Evolutionary conservation across 2,113 vertebrate genomes (phyloP).

Genomic region (Lipophrys pholis): DNA sequence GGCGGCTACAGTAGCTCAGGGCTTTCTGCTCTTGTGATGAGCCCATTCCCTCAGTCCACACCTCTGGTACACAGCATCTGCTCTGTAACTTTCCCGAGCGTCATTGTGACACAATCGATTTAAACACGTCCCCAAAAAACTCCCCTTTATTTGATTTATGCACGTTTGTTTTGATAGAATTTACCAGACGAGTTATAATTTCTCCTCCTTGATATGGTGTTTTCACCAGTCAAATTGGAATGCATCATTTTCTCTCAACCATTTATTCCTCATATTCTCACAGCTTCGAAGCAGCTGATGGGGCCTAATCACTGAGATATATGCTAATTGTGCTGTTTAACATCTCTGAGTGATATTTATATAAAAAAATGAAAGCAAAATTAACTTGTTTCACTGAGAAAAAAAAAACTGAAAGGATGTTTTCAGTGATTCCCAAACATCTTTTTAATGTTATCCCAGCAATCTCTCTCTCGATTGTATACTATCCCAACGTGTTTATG

Average conservation of each 20-base stretch:
- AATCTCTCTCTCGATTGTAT: neutral
- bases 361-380: slow-evolving; percentile 33
- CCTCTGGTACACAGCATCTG: slow-evolving; percentile 39
- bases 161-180: slow-evolving; percentile 22
- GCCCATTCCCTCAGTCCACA: slow-evolving; percentile 39
- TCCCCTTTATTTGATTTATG: no score
- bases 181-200: slow-evolving; percentile 45
- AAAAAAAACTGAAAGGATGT: slow-evolving; percentile 16
- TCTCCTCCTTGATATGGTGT: slow-evolving; percentile 35
- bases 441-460: neutral
- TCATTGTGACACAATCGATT: no score
- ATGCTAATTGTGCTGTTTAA: slow-evolving; percentile 66
- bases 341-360: slow-evolving; percentile 55
- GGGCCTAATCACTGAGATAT: slow-evolving; percentile 60
- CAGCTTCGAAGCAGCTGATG: slow-evolving; percentile 50
- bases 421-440: slow-evolving; percentile 10
- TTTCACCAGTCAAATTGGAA: slow-evolving; percentile 24
- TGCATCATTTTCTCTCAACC: slow-evolving; percentile 44
- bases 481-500: neutral
- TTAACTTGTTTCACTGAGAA: slow-evolving; percentile 1
- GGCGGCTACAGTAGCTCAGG: slow-evolving; percentile 33
- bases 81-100: slow-evolving; percentile 29
- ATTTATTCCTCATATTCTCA: slow-evolving; percentile 54
- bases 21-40: slow-evolving; percentile 29
- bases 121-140: no score